Base-by-base conservation (phyloP, 2,797 vertebrate species). In the Malurus leucopterus region DNA sequence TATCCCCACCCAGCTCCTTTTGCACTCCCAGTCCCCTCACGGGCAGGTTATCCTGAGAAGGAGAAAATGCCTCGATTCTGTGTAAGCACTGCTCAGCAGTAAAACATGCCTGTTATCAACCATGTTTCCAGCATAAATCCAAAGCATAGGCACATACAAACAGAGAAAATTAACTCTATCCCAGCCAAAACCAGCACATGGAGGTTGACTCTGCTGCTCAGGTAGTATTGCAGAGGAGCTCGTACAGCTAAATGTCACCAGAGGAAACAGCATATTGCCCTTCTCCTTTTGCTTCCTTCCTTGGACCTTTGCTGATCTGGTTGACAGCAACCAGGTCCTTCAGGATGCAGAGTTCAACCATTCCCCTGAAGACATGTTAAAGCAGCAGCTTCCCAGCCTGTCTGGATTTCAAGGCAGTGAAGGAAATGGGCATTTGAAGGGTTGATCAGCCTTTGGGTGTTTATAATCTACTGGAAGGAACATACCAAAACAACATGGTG, bases 391-490 rank as follows among this genome's bases (percentile, higher is more conserved):
- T 75, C 51, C 47, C 16, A 15, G 12, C 29, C 36, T 34, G 26
- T 77, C 26, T 5, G 6, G 20, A 30, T 83, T 59, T 86, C 26
- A 32, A 69, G 36, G 13, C 24, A 32, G n/a, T 2, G 27, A 65
- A 81, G 58, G 40, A 83, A 78, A 51, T 0, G 0, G 26, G 6
- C 29, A 2, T 53, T 80, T 81, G 46, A 40, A 83, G 34, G 21
- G 4, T 15, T 1, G 1, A 18, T 29, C 5, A 2, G 9, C 43
- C 12, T 76, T 68, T 44, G 8, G 6, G 2, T 9, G 3, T 74
- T 58, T 70, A 41, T 44, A 90, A 47, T 11, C 14, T 63, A 18
- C 15, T 64, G 19, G 49, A 88, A 55, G 16, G 51, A 88, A 44
- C 2, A 3, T 22, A 63, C 2, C 12, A 26, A 72, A 74, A 73